Conservation (phyloP, 2,113 vertebrate species). For the Bufo gargarizans region DNA sequence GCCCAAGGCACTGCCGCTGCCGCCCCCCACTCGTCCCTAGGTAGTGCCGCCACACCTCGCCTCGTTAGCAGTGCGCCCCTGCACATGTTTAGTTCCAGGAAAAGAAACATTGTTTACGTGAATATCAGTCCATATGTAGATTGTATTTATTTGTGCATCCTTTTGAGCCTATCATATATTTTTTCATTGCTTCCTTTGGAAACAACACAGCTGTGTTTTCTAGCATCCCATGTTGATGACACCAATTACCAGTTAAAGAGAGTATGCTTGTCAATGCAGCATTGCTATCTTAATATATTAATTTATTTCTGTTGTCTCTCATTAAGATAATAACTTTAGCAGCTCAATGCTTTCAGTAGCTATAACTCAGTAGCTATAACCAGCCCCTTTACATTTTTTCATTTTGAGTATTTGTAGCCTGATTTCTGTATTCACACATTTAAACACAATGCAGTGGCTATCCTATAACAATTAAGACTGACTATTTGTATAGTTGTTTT, state of each 20-base stretch:
- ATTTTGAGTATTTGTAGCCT: no score
- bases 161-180: background rate
- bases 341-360: no score
- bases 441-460: no score
- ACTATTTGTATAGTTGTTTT: background rate
- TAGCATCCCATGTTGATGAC: background rate
- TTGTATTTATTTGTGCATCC: background rate
- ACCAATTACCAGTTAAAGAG: background rate
- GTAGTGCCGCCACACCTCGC: no score
- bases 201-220: background rate
- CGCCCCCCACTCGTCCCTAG: no score
- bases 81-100: no score
- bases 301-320: constrained; percentile 7
- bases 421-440: no score
- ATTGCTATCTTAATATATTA: background rate
- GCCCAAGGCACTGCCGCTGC: no score
- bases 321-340: background rate
- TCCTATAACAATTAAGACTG: no score
- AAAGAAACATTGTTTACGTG: background rate
- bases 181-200: background rate
- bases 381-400: no score
- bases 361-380: no score
- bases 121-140: background rate
- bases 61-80: no score
- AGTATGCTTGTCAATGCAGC: background rate